Conservation (phyloP, 2,888 invertebrate species). For the Dysmachus trigonus region DNA sequence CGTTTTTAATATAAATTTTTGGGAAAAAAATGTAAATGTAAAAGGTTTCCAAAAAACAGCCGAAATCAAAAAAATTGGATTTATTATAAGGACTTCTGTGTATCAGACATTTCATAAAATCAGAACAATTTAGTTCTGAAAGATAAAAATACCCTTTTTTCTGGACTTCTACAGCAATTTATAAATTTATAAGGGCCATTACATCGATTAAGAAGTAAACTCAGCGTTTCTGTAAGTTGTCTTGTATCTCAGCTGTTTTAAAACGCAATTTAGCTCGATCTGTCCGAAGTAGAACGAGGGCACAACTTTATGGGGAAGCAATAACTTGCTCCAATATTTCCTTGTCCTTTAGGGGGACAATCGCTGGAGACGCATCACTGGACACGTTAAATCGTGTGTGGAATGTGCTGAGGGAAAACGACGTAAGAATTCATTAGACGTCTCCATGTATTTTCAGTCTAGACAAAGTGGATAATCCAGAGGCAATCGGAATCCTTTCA, state of each 20-base stretch:
- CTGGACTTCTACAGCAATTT: no score
- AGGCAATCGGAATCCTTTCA: conserved; percentile 27
- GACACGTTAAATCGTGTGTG: conserved; percentile 35
- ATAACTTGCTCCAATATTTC: background rate
- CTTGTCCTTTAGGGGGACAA: background rate
- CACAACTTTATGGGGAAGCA: background rate
- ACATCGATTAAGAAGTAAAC: background rate
- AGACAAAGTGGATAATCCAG: conserved; percentile 39
- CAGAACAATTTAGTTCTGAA: no score
- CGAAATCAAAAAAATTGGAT: no score
- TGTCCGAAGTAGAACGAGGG: background rate
- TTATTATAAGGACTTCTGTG: no score
- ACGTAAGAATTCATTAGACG: conserved; percentile 22
- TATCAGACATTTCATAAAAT: no score
- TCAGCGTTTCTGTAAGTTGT: background rate
- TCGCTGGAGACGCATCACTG: background rate
- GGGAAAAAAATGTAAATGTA: no score
- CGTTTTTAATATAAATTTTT: no score
- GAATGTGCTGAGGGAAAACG: conserved; percentile 2
- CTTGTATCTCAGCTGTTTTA: background rate
- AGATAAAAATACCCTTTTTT: background rate
- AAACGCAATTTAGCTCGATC: background rate
- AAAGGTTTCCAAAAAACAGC: no score
- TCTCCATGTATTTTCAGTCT: background rate
- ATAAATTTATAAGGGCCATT: no score